Conservation (phyloP, 2,888 invertebrate species). For the Lucinisca nassula region DNA sequence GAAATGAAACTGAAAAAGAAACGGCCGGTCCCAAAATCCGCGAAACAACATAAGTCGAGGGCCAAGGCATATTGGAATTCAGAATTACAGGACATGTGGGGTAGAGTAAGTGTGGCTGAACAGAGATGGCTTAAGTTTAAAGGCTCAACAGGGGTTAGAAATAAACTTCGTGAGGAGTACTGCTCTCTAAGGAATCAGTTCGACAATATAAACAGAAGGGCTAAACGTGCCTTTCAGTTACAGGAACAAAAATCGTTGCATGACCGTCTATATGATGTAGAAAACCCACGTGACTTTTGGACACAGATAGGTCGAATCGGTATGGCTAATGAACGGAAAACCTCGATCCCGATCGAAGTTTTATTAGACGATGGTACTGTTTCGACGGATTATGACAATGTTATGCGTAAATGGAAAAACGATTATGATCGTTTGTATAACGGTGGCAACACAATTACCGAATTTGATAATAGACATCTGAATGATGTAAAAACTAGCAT, state of each 20-base stretch:
- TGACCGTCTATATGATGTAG: background rate
- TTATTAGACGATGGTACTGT: background rate
- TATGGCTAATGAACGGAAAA: conserved; percentile 6
- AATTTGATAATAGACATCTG: background rate
- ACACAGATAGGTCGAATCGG: background rate
- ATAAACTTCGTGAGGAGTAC: background rate
- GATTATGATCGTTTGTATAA: conserved; percentile 15
- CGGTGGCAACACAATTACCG: background rate
- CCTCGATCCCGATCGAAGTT: background rate
- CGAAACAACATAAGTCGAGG: background rate
- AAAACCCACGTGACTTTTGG: conserved; percentile 7
- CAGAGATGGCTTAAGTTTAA: background rate
- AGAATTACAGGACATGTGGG: conserved; percentile 10
- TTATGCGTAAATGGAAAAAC: conserved; percentile 10
- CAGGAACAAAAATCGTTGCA: conserved; percentile 7
- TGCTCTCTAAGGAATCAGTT: background rate
- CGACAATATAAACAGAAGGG: conserved; percentile 8
- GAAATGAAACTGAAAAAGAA: background rate
- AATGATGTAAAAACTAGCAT: background rate
- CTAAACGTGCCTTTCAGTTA: background rate
- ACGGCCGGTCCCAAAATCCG: background rate
- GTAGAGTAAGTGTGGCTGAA: background rate
- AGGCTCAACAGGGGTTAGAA: background rate
- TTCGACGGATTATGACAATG: background rate
- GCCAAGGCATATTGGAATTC: conserved; percentile 11